A percentile compares a stretch with the other conserved stretches of the same genome.
Conservation (phyloP, 2,888 invertebrate genomes). For the Timema podura region DNA sequence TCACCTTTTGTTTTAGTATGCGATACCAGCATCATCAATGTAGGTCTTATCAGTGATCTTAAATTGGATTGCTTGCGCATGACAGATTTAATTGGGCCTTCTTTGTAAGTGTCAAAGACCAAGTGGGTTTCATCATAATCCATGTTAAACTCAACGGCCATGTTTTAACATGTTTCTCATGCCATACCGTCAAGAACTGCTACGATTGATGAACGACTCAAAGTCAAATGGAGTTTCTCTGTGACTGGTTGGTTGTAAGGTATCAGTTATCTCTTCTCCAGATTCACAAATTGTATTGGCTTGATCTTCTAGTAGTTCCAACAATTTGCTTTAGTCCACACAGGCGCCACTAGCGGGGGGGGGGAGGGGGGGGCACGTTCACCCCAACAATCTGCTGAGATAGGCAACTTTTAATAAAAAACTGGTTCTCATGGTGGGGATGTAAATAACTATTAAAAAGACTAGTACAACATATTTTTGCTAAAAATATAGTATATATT, state of each 20-base stretch:
- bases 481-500: too few species aligned
- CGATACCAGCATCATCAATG: too few species aligned
- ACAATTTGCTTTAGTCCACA: neutral
- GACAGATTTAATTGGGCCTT: neutral
- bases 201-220: neutral
- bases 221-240: neutral
- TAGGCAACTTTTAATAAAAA: too few species aligned
- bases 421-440: too few species aligned
- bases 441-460: too few species aligned
- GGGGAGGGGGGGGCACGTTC: too few species aligned
- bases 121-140: constrained; percentile 17
- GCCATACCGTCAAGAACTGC: constrained; percentile 14
- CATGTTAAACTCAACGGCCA: too few species aligned
- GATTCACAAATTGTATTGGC: neutral
- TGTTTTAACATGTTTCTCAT: constrained; percentile 12
- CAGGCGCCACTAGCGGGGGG: too few species aligned
- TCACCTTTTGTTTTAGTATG: neutral
- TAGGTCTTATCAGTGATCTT: too few species aligned
- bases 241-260: constrained; percentile 2
- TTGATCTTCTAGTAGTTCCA: neutral
- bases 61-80: neutral
- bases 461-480: too few species aligned
- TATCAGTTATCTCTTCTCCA: constrained; percentile 5
- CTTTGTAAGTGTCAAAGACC: constrained; percentile 15
- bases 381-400: too few species aligned